Percentiles rank a stretch among this genome's conserved stretches.
These are phyloP conservation scores for Sus cebifrons DNA, from an alignment of 2,797 vertebrate genomes.

Conservation along the genomic window DNA sequence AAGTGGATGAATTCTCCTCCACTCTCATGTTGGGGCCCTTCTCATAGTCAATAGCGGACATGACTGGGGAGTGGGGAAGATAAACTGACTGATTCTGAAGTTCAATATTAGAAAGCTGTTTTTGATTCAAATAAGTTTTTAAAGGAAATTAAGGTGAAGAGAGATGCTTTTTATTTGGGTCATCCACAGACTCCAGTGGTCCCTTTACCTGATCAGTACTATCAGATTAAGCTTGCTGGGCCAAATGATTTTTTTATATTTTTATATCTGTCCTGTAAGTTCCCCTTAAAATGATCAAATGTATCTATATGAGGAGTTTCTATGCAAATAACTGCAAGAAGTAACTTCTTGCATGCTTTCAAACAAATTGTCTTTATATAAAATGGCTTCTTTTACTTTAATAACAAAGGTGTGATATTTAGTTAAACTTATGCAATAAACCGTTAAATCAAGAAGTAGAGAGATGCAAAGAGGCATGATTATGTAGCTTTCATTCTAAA, in stretches of 20 bases:
- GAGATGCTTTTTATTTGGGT: not conserved
- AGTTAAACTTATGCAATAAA: conserved; percentile 2
- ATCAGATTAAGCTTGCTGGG: not conserved
- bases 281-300: not conserved
- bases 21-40: not conserved
- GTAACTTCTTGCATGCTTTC: not conserved
- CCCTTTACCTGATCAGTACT: not conserved
- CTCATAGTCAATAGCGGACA: not conserved
- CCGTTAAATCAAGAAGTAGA: conserved; percentile 39
- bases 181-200: not conserved
- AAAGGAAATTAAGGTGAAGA: not conserved
- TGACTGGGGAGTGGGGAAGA: not conserved
- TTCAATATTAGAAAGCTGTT: conserved; percentile 10
- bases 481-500: conserved; percentile 27
- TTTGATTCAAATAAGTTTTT: conserved; percentile 28
- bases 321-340: not conserved
- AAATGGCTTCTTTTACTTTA: not conserved
- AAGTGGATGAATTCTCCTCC: not conserved
- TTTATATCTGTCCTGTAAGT: not conserved
- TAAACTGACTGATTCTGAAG: not conserved
- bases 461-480: not conserved
- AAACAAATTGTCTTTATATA: not conserved
- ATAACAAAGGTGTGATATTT: not conserved
- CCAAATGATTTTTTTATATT: not conserved
- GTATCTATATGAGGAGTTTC: not conserved